A percentile compares a stretch with the other conserved stretches of the same genome.
Evolutionary conservation across 2,113 vertebrate genomes (phyloP).

Genomic region (Cisticola juncidis): DNA sequence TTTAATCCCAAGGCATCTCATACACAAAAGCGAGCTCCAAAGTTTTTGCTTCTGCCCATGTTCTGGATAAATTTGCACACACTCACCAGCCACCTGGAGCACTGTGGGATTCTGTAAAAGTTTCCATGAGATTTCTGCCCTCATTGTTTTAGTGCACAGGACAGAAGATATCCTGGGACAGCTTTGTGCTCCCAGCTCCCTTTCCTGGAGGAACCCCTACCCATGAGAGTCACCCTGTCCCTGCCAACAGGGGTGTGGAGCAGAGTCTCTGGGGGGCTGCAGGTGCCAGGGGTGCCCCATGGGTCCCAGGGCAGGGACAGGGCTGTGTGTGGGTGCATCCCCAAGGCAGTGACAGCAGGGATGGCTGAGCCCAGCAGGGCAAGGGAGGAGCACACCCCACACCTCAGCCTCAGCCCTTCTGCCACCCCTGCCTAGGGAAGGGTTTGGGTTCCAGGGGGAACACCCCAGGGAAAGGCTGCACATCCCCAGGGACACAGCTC

Average conservation of each 20-base stretch:
- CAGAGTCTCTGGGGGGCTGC: neutral
- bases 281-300: neutral
- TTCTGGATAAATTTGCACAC: neutral
- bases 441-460: neutral
- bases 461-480: neutral
- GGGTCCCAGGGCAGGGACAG: neutral
- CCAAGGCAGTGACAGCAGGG: neutral
- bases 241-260: neutral
- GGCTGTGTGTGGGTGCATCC: fast-evolving
- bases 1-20: neutral
- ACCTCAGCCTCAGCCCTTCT: neutral
- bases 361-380: neutral
- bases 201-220: neutral
- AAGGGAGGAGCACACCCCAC: fast-evolving
- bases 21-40: neutral
- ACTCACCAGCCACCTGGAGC: neutral
- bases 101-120: fast-evolving
- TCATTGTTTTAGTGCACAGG: neutral
- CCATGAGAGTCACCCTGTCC: neutral
- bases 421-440: neutral
- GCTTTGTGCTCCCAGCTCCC: neutral
- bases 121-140: neutral
- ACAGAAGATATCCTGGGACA: neutral
- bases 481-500: neutral
- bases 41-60: neutral